Conservation (phyloP, 1,140 invertebrate genomes). For the Drosophila eugracilis region DNA sequence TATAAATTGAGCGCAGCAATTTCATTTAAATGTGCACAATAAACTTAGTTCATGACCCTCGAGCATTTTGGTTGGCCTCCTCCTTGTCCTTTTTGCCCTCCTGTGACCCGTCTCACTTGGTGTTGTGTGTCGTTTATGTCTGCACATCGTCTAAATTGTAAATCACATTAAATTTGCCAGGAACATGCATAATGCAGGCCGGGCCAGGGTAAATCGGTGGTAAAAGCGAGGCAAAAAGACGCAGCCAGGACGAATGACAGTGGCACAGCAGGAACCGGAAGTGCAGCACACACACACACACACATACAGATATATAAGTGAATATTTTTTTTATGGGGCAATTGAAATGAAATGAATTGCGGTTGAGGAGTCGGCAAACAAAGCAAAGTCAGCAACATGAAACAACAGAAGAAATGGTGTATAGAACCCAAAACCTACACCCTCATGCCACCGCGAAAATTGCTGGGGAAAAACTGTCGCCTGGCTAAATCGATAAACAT, state of each 20-base stretch:
- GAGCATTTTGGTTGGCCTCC: slow-evolving; percentile 45
- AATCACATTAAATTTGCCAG: slow-evolving; percentile 77
- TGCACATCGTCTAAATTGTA: slow-evolving; percentile 67
- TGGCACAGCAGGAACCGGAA: slow-evolving; percentile 50
- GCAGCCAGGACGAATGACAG: slow-evolving; percentile 40
- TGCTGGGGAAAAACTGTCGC: slow-evolving; percentile 45
- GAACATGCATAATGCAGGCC: slow-evolving; percentile 71
- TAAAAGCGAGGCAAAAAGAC: slow-evolving; percentile 21
- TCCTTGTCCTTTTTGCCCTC: too few species aligned
- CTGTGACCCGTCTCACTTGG: slow-evolving; percentile 3
- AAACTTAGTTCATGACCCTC: slow-evolving; percentile 80
- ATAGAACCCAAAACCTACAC: too few species aligned
- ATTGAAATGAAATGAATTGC: slow-evolving; percentile 81
- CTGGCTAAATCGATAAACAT: slow-evolving; percentile 35
- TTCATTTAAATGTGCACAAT: slow-evolving; percentile 83
- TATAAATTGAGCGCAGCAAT: slow-evolving; percentile 82
- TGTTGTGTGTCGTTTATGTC: slow-evolving; percentile 33
- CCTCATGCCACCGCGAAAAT: slow-evolving; percentile 20
- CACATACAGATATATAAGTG: slow-evolving; percentile 21
- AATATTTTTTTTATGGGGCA: slow-evolving; percentile 36
- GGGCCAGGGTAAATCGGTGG: slow-evolving; percentile 5
- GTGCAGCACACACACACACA: slow-evolving; percentile 55
- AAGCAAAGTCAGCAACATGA: slow-evolving; percentile 56
- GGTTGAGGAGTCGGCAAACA: slow-evolving; percentile 51
- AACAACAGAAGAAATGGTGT: slow-evolving; percentile 27